Conservation (phyloP, 1,140 invertebrate species). For the Zaprionus kolodkinae region DNA sequence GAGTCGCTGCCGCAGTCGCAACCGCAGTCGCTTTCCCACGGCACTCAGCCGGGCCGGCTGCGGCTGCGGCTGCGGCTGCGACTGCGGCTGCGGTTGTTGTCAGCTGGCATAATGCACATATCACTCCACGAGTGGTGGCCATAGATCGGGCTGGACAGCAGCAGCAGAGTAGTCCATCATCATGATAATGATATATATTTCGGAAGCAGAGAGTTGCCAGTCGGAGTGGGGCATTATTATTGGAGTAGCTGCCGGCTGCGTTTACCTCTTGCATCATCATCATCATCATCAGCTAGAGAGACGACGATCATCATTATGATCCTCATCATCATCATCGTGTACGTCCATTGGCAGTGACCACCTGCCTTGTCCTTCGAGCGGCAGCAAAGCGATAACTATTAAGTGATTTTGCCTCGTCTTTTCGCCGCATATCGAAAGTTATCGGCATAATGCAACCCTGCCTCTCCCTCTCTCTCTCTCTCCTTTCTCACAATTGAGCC, state of each 20-base stretch:
- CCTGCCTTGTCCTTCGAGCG: slow-evolving; percentile 72
- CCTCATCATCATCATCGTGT: slow-evolving; percentile 19
- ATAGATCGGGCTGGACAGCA: slow-evolving; percentile 53
- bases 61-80: slow-evolving; percentile 21
- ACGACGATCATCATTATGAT: background rate
- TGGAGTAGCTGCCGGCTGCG: slow-evolving; percentile 44
- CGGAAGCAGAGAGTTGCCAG: slow-evolving; percentile 65
- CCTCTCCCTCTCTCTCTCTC: slow-evolving; percentile 11
- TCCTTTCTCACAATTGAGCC: background rate
- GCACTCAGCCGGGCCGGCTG: slow-evolving; percentile 24
- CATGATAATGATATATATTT: slow-evolving; percentile 77
- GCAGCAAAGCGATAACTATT: slow-evolving; percentile 66
- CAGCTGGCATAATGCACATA: slow-evolving; percentile 33
- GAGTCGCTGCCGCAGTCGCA: slow-evolving; percentile 12
- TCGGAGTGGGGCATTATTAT: slow-evolving; percentile 71
- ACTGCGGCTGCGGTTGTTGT: slow-evolving; percentile 19
- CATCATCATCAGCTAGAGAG: slow-evolving; percentile 1
- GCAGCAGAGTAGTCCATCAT: slow-evolving; percentile 73
- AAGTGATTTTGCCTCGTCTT: slow-evolving; percentile 59
- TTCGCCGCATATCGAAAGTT: slow-evolving; percentile 12
- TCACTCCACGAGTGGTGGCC: slow-evolving; percentile 26
- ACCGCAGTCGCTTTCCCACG: slow-evolving; percentile 68
- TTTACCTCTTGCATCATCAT: slow-evolving; percentile 45
- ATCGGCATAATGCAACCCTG: slow-evolving; percentile 5
- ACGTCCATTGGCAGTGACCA: slow-evolving; percentile 44